These are phyloP conservation scores for Chaetogeoica ovagalla DNA, from an alignment of 2,888 invertebrate genomes.

Conservation along the genomic window DNA sequence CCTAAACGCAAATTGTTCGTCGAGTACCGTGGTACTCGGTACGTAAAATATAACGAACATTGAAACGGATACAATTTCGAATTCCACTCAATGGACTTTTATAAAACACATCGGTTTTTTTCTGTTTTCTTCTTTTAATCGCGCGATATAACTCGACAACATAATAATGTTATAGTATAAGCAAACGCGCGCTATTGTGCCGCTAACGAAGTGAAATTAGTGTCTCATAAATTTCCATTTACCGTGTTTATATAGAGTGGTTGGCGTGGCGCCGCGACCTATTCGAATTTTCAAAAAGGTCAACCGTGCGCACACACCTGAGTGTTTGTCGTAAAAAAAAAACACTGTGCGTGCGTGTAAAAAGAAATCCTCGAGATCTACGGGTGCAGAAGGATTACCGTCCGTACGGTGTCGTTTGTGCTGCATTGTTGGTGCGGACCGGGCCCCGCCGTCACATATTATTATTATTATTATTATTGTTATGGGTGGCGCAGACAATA, in stretches of 20 bases:
- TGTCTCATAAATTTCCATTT: slow-evolving; percentile 36
- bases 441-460: slow-evolving; percentile 25
- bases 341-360: background rate
- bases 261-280: background rate
- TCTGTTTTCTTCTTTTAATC: too few species aligned
- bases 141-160: too few species aligned
- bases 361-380: slow-evolving; percentile 21
- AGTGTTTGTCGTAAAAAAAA: background rate
- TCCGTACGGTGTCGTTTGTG: slow-evolving; percentile 10
- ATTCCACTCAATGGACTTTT: too few species aligned
- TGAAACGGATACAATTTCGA: too few species aligned
- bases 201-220: slow-evolving; percentile 5
- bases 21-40: too few species aligned
- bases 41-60: too few species aligned
- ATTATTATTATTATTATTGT: background rate
- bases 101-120: too few species aligned
- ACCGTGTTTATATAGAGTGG: background rate
- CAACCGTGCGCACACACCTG: slow-evolving; percentile 18
- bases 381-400: slow-evolving; percentile 43
- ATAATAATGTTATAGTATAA: too few species aligned
- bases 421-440: slow-evolving; percentile 15
- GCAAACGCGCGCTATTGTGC: too few species aligned
- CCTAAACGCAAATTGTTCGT: too few species aligned
- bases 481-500: slow-evolving; percentile 51
- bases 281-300: slow-evolving; percentile 41